Evolutionary conservation across 2,888 invertebrate species (phyloP).

Genomic region (Catocala sponsa): DNA sequence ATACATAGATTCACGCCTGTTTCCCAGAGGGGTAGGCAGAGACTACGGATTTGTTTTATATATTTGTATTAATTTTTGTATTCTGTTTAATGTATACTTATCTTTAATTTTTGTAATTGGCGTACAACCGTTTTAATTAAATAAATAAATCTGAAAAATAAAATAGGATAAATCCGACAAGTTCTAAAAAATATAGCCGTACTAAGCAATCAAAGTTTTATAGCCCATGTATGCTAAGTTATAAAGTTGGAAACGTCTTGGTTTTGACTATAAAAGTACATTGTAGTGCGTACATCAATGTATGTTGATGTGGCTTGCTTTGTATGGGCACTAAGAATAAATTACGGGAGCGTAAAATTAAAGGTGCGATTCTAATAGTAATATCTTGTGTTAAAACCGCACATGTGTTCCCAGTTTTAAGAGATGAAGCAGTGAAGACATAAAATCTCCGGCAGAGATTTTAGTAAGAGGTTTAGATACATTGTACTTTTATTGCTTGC

Average conservation of each 20-base stretch:
- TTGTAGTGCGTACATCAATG: slow-evolving; percentile 10
- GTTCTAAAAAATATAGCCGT: slow-evolving; percentile 8
- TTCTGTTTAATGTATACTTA: no score
- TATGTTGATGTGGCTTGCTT: slow-evolving; percentile 9
- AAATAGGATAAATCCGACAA: background rate
- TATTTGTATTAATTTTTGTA: no score
- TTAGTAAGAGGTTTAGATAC: no score
- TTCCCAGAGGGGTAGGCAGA: no score
- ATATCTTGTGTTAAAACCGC: background rate
- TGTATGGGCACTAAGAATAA: background rate
- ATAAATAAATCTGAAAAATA: no score
- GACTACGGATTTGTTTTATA: no score
- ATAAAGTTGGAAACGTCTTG: slow-evolving; percentile 26
- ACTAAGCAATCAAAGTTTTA: slow-evolving; percentile 41
- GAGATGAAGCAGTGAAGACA: no score
- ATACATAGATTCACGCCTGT: no score
- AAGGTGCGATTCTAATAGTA: background rate
- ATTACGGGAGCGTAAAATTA: background rate
- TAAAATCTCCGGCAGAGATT: no score
- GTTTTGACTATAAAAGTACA: slow-evolving; percentile 20
- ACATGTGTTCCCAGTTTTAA: background rate
- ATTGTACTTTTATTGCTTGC: no score
- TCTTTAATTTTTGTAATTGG: no score
- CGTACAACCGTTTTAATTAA: no score
- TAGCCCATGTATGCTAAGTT: slow-evolving; percentile 31